Evolutionary conservation across 2,888 invertebrate genomes (phyloP).

Genomic region (Fissipunctia ypsillon): DNA sequence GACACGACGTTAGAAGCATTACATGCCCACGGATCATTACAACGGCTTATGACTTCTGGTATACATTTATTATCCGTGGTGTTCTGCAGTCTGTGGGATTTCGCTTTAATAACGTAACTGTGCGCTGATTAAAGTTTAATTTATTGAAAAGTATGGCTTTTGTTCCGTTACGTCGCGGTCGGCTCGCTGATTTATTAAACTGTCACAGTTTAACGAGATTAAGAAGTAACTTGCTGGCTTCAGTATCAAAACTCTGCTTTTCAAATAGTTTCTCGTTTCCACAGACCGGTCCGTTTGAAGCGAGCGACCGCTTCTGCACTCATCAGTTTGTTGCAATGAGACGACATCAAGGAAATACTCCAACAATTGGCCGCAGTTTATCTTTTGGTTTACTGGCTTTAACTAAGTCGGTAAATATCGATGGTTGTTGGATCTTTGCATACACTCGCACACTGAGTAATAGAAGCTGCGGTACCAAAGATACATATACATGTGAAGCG

Average conservation of each 20-base stretch:
- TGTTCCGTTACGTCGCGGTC: not conserved
- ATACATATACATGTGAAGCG: constrained; percentile 51
- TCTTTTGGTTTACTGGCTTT: not conserved
- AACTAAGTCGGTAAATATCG: not conserved
- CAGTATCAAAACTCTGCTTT: constrained; percentile 17
- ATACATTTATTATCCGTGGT: constrained; percentile 37
- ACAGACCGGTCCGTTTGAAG: constrained; percentile 6
- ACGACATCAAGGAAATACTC: not conserved
- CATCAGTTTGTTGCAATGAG: constrained; percentile 11
- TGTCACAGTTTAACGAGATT: constrained; percentile 27
- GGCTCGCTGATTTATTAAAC: constrained; percentile 19
- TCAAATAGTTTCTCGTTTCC: constrained; percentile 28
- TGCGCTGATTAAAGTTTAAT: constrained; percentile 33
- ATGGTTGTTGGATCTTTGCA: constrained; percentile 9
- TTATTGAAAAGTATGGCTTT: constrained; percentile 16
- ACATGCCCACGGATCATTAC: constrained; percentile 30
- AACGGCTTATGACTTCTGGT: constrained; percentile 30
- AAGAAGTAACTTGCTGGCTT: constrained; percentile 17
- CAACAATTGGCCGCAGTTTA: not conserved
- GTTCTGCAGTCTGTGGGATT: constrained; percentile 20
- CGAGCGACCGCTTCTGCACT: not conserved
- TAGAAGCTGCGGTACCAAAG: constrained; percentile 33
- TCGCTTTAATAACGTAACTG: constrained; percentile 19
- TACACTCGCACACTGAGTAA: constrained; percentile 6
- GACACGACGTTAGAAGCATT: constrained; percentile 25